Conservation (phyloP, 2,888 invertebrate genomes). For the Drosophila melanosoma region DNA sequence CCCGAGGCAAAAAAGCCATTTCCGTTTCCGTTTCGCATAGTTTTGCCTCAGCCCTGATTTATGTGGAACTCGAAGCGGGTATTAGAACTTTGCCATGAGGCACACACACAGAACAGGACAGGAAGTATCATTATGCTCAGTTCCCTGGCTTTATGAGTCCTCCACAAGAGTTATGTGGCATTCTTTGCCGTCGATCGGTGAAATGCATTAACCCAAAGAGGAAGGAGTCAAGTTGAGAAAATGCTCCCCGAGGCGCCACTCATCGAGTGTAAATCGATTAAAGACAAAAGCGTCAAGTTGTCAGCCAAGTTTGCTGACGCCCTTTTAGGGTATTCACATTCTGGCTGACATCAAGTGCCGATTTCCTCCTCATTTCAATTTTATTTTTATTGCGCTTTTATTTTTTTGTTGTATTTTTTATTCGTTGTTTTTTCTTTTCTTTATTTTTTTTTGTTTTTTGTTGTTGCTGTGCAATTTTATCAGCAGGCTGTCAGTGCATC, state of each 20-base stretch:
- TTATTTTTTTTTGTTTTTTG: neutral
- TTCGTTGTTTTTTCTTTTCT: neutral
- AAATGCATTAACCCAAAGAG: neutral
- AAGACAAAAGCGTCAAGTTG: neutral
- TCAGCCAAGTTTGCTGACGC: neutral
- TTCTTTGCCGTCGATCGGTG: neutral
- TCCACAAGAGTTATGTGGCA: neutral
- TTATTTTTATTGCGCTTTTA: conserved; percentile 48
- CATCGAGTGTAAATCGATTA: neutral
- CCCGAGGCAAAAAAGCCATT: conserved; percentile 63
- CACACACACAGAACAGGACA: conserved; percentile 20
- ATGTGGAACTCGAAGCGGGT: conserved; percentile 46
- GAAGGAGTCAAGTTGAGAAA: neutral
- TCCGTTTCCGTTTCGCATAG: conserved; percentile 74
- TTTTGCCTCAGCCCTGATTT: conserved; percentile 53
- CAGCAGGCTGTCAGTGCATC: conserved; percentile 73
- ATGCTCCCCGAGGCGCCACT: neutral
- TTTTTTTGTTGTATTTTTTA: conserved; percentile 12
- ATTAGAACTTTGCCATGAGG: conserved; percentile 46
- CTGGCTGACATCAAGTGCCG: conserved; percentile 27
- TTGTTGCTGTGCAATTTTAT: conserved; percentile 58
- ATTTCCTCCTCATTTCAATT: conserved; percentile 37
- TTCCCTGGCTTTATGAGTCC: neutral
- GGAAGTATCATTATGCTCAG: conserved; percentile 17
- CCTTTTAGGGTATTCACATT: conserved; percentile 49